phyloP scores from a whole-genome alignment of 2,797 vertebrate species.

The Perodicticus potto region DNA sequence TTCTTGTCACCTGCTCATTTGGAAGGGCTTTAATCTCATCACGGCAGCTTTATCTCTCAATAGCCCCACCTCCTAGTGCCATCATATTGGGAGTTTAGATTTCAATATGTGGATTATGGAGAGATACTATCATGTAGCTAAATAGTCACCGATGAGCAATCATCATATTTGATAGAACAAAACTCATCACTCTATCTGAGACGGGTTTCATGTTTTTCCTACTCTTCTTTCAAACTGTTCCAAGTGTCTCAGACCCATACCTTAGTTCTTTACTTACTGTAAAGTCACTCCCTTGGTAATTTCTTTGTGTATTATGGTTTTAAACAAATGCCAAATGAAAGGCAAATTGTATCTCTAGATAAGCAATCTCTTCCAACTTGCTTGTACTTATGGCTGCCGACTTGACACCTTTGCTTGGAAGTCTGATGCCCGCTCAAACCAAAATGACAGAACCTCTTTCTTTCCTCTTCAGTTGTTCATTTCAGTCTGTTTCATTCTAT shows the following conservation, averaged over 20 bases:
- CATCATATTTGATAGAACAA: neutral
- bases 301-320: neutral
- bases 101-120: neutral
- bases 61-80: accelerated
- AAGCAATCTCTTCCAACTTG: neutral
- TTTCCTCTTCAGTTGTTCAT: neutral
- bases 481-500: neutral
- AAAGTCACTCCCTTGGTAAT: neutral
- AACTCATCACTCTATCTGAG: neutral
- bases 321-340: neutral
- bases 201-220: neutral
- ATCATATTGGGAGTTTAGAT: neutral
- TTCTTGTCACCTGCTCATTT: neutral
- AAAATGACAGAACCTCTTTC: neutral
- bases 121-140: too few relatives aligned
- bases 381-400: neutral
- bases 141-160: neutral
- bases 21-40: neutral
- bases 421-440: neutral
- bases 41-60: neutral
- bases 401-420: neutral
- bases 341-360: neutral
- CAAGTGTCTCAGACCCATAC: too few relatives aligned
- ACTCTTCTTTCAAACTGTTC: neutral
- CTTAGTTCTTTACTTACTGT: neutral